Evolutionary conservation across 2,797 vertebrate species (phyloP), one percentile per base, ranked within the genome.

Genomic region (Apogon talboti): DNA sequence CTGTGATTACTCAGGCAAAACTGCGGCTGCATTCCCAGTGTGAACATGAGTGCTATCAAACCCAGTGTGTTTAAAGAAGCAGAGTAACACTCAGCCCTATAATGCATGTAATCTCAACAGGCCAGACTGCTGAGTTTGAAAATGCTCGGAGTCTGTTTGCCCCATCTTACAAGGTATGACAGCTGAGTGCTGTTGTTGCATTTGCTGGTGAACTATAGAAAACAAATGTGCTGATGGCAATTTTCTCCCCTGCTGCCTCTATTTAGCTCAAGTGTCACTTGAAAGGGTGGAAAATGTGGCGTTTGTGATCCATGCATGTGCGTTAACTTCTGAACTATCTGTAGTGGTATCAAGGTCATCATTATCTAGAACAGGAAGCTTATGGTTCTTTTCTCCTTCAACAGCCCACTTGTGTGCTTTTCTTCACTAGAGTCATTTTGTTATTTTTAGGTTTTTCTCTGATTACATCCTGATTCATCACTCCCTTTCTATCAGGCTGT

Each of bases 401-500:
- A 16, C 38, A 61, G 66, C 59, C 74, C 41, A 65, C 45, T 59
- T 44, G 3, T 78, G 24, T 74, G 18, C 11, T 14, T 66, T 54
- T 59, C 58, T 69, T 51, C 41, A 13, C 11, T 53, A 50, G 41
- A 86, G 53, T 59, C 47, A 46, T 79, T 74, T 13, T 14, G 53
- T 61, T 73, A 79, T 84, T 78, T 85, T 76, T 74, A 81, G 67
- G 10, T 45, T 41, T 65, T 40, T 45, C 53, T 11, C 19, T 11
- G 3, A 46, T 40, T 53, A 48, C 37, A 45, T 49, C 4, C 62
- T 71, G 70, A 69, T 68, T 71, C 44, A 51, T 53, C 14, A 43
- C 75, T 75, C 54, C 41, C 11, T 72, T 63, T 40, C 43, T 43
- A 13, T 58, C 19, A 21, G 2, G 19, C 16, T 52, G 50, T 7